Base-by-base conservation (phyloP, 2,888 invertebrate genomes). In the Erynnis tages region DNA sequence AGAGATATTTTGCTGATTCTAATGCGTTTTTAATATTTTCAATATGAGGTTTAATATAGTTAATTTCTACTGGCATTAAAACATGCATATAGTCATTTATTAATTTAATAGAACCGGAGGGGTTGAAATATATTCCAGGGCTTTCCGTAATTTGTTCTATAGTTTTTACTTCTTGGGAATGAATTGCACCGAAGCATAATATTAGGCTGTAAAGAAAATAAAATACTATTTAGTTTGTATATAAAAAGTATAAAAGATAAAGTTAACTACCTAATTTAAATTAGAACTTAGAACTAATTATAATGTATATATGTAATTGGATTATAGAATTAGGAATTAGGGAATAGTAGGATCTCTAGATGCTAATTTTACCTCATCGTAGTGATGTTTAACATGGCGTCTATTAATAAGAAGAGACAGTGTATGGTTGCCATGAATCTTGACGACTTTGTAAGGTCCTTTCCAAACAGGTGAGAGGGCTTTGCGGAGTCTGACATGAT, bases 401-500 rank as follows among this genome's bases (percentile, higher is more conserved):
- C 59, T 41, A 30, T 59, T 63, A 6, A 63, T 63, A 4, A 63
- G 34, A 5, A 65, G 13, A 0, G 62, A 38, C 1, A 62, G n/a
- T 0, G 59, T 60, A 17, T 65, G 54, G 1, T 60, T 64, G 7
- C 59, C 57, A 38, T 63, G 50, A 4, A 67, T 30, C 49, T 64
- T 63, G 0, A 66, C 45, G 0, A 66, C 46, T 43, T 63, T 64
- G 30, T 59, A 66, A 2, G 63, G 63, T 0, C 63, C 66, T 56
- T 65, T 65, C 64, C 65, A 65, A 2, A 60, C 11, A 1, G 62
- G 62, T 1, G 60, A 61, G 1, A 67, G 37, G 1, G 61, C 58
- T 40, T 63, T 62, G 0, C 60, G 23, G 1, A 60, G 29, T 4
- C 62, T 54, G 0, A 59, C 34, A 23, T 63, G 63, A 21, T 59